Evolutionary conservation across 2,797 vertebrate genomes (phyloP), one percentile per base, ranked within the genome.

Genomic region (Eutrigla gurnardus): DNA sequence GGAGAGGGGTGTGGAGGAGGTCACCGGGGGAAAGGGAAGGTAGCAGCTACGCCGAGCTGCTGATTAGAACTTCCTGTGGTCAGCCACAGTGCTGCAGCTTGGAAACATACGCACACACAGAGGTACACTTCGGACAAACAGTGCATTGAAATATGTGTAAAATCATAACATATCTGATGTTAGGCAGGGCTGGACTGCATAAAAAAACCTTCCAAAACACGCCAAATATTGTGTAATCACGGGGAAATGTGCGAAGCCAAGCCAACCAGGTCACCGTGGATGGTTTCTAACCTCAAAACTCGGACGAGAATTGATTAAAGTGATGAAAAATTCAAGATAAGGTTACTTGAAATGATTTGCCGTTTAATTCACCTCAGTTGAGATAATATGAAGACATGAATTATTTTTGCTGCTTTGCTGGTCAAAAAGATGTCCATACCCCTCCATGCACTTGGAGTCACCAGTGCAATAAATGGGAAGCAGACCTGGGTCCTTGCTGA

Each of bases 1-100:
- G 73, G 65, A 72, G 73, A 73, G 55, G 82, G 83, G 81, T 65
- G 81, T 78, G 77, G 84, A 80, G 86, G 77, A 83, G 89, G 88
- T 86, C 87, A 86, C 42, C 47, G 18, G 75, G 83, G 87, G 88
- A 86, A 89, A 82, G 88, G 90, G 88, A 91, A 90, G 88, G 82
- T 89, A 88, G 83, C 80, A 78, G 85, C 87, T 78, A 75, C 7
- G 7, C 76, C 59, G 2, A 50, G 57, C 82, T 68, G 76, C 89
- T 91, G 93, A 93, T 93, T 93, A 90, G 86, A 74, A 71, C 88
- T 93, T 93, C 92, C 92, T 91, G 90, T 85, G 89, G 88, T 90
- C 86, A 78, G 78, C 55, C 60, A 49, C 74, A 64, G 65, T 18
- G 61, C 81, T 62, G 54, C 78, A 60, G 73, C 70, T 70, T 58